These are phyloP conservation scores for Cinclus mexicanus DNA, from an alignment of 2,113 vertebrate genomes.

Conservation along the genomic window DNA sequence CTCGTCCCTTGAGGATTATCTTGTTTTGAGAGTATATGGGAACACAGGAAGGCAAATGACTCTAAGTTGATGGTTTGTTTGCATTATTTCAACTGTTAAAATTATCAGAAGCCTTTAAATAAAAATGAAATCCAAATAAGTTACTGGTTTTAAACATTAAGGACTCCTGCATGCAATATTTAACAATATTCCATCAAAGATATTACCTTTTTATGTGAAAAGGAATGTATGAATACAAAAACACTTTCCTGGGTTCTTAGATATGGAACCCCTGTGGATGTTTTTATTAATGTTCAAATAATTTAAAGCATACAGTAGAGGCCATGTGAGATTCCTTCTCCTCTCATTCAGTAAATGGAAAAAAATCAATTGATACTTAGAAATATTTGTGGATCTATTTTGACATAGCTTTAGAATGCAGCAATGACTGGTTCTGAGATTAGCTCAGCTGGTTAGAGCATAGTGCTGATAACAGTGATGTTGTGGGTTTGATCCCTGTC, in stretches of 20 bases:
- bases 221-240: background rate
- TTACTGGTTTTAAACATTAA: constrained; percentile 48
- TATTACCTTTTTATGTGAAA: constrained; percentile 55
- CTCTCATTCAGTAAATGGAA: background rate
- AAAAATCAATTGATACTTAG: background rate
- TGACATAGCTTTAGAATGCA: background rate
- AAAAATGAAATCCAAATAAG: constrained; percentile 51
- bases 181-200: constrained; percentile 20
- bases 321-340: background rate
- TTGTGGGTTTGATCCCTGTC: background rate
- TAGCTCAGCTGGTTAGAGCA: background rate
- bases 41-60: background rate
- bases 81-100: constrained; percentile 30
- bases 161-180: constrained; percentile 31
- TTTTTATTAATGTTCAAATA: constrained; percentile 18
- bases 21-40: constrained; percentile 14
- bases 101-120: constrained; percentile 35
- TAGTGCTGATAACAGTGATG: fast-evolving
- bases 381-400: constrained; percentile 1
- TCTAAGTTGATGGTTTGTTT: constrained; percentile 25
- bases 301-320: background rate
- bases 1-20: background rate
- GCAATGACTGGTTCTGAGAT: background rate
- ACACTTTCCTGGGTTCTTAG: background rate
- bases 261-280: background rate